Conservation (phyloP, 2,113 vertebrate genomes). For the Campylomormyrus numenius region DNA sequence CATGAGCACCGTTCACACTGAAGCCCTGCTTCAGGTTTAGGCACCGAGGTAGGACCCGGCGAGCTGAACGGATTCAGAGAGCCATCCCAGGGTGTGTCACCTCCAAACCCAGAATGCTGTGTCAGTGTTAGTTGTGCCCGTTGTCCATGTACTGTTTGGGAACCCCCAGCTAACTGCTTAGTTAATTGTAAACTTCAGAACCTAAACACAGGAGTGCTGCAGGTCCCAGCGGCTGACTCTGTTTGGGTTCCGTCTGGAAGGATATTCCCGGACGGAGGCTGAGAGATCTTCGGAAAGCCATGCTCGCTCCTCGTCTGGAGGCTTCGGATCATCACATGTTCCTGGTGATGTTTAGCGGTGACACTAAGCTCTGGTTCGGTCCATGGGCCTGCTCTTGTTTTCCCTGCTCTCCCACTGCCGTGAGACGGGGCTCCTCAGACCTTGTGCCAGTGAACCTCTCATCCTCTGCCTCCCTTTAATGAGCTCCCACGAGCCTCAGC, state of each 20-base stretch:
- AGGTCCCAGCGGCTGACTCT: not conserved
- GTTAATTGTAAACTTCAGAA: not conserved
- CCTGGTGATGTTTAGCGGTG: not conserved
- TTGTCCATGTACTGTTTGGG: not conserved
- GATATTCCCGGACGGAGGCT: not conserved
- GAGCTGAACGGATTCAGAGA: not conserved
- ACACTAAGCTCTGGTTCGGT: not conserved
- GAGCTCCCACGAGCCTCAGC: slow-evolving; percentile 34
- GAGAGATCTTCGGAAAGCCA: not conserved
- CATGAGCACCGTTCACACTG: not conserved
- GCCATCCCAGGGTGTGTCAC: not conserved
- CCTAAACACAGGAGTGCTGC: not conserved
- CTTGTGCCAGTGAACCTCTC: slow-evolving; percentile 26
- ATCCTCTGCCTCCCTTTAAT: slow-evolving; percentile 30
- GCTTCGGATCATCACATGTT: not conserved
- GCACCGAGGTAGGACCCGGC: not conserved
- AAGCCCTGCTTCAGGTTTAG: not conserved
- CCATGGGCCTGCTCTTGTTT: not conserved
- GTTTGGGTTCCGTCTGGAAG: not conserved
- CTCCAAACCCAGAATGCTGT: not conserved
- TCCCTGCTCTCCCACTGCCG: not conserved
- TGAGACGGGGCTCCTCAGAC: not conserved
- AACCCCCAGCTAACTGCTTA: not conserved
- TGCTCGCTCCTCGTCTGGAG: not conserved
- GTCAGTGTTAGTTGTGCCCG: not conserved